These are phyloP conservation scores for Pyrgus malvae DNA, from an alignment of 2,888 invertebrate species.

Conservation along the genomic window DNA sequence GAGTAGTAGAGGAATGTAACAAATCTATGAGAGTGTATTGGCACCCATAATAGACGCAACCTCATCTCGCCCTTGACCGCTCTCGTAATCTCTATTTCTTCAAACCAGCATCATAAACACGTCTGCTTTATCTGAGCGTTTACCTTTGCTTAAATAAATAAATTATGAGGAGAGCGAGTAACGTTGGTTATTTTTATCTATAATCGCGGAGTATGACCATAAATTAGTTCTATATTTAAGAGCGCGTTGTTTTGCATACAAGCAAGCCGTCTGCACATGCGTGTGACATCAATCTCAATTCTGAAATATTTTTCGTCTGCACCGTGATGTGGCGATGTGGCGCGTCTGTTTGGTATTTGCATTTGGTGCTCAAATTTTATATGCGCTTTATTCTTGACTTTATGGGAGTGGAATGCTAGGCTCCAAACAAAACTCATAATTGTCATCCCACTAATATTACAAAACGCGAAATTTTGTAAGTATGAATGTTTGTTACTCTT, in stretches of 20 bases:
- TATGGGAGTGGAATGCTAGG: too few relatives aligned
- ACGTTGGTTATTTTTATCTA: constrained; percentile 73
- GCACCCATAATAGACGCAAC: constrained; percentile 15
- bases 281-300: constrained; percentile 81
- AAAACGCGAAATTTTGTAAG: too few relatives aligned
- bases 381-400: too few relatives aligned
- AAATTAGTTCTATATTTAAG: constrained; percentile 81
- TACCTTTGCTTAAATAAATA: constrained; percentile 48
- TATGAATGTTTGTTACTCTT: too few relatives aligned
- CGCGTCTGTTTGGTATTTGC: constrained; percentile 27
- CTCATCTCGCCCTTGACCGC: constrained; percentile 33
- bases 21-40: background rate
- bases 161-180: constrained; percentile 67
- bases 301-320: constrained; percentile 79
- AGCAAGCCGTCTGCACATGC: constrained; percentile 79
- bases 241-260: constrained; percentile 76
- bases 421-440: too few relatives aligned
- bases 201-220: constrained; percentile 79
- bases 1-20: constrained; percentile 1
- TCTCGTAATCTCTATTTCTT: constrained; percentile 41
- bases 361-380: constrained; percentile 12
- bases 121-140: constrained; percentile 40
- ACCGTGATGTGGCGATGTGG: constrained; percentile 36
- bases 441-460: too few relatives aligned
- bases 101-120: constrained; percentile 45